Base-by-base conservation (phyloP, 2,797 vertebrate species). In the Myotis vivesi region DNA sequence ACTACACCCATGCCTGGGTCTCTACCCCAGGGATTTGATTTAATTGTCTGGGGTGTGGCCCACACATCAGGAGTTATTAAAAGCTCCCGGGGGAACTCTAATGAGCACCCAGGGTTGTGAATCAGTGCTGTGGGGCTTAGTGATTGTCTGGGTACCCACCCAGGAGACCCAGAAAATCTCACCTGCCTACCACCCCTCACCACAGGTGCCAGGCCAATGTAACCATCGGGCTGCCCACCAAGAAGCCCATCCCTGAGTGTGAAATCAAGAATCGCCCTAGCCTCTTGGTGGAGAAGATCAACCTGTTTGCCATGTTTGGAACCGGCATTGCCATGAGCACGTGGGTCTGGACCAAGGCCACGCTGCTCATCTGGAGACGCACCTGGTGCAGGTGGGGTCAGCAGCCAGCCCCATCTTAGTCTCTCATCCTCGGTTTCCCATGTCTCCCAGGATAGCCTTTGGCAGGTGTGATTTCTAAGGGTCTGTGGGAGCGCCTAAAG, bases 261-360 rank as follows among this genome's bases (percentile, higher is more conserved):
- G 98, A 98, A 98, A 99, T 99, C 97, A 99, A 99, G 98, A 99
- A 99, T 98, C 98, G 99, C 3, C 99, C 99, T 0, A 99, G 99
- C 92, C 98, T 99, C 3, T 98, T 99, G 98, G 99, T 99, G 98
- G 99, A 99, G 98, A 99, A 99, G 98, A 99, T 99, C 97, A 99
- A 99, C 97, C 98, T 99, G 88, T 99, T 99, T 53, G 99, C 99
- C 96, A 99, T 99, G 99, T 99, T 99, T 25, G 99, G 99, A 82
- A 99, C 99, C 0, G 99, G 99, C 23, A 99, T 99, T 46, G 99
- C 99, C 94, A 99, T 99, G 99, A 99, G 99, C 96, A 99, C 99
- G 84, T 99, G 99, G 99, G 99, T 99, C 66, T 99, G 99, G 99
- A 99, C 99, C 97, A 99, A 99, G 97, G 99, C 99, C 97, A 99